Percentiles rank a stretch among this genome's conserved stretches.
Conservation (phyloP, 2,888 invertebrate species). For the Dasysyrphus albostriatus region DNA sequence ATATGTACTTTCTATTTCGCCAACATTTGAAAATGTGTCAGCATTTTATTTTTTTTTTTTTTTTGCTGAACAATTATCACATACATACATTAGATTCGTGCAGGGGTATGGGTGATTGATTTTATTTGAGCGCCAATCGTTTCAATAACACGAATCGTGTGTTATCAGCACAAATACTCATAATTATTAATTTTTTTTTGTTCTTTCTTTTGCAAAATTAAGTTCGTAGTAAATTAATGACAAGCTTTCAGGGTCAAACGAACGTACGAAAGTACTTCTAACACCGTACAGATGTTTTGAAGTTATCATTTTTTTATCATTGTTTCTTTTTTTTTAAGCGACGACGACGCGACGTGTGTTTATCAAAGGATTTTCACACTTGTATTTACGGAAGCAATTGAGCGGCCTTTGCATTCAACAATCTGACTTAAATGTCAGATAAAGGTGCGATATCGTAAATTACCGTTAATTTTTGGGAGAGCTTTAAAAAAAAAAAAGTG, state of each 20-base stretch:
- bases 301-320: slow-evolving; percentile 17
- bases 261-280: background rate
- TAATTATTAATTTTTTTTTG: background rate
- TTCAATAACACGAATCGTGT: slow-evolving; percentile 6
- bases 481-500: slow-evolving; percentile 8
- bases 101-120: slow-evolving; percentile 20
- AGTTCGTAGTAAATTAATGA: slow-evolving; percentile 52
- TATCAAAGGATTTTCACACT: slow-evolving; percentile 53
- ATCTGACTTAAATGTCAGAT: slow-evolving; percentile 45
- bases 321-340: background rate
- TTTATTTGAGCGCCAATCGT: slow-evolving; percentile 30
- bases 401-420: slow-evolving; percentile 38
- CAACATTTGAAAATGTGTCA: slow-evolving; percentile 13
- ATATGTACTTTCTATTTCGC: slow-evolving; percentile 5
- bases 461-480: slow-evolving; percentile 12
- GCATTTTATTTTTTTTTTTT: slow-evolving; percentile 9
- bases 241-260: slow-evolving; percentile 29
- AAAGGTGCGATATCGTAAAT: slow-evolving; percentile 37
- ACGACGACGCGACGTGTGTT: background rate
- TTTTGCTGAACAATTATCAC: background rate
- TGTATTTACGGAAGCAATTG: slow-evolving; percentile 65
- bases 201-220: slow-evolving; percentile 35
- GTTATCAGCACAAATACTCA: slow-evolving; percentile 49
- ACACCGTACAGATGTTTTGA: slow-evolving; percentile 10
- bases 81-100: background rate